Percentiles rank a stretch among this genome's conserved stretches.
These are phyloP conservation scores for Dromococcyx pavoninus DNA, from an alignment of 2,797 vertebrate genomes.

Conservation along the genomic window DNA sequence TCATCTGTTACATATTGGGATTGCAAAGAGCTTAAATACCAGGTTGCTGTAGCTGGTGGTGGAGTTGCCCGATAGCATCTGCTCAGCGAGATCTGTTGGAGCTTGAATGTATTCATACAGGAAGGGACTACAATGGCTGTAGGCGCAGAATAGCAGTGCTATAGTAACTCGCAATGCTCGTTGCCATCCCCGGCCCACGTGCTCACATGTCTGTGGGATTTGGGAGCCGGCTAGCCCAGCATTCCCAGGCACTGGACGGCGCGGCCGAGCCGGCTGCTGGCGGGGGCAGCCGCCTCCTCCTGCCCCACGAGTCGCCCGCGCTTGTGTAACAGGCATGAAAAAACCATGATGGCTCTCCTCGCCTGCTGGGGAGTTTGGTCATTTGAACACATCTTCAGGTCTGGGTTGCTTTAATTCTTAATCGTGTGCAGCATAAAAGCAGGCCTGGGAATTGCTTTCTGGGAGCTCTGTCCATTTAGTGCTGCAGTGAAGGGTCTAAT, in stretches of 20 bases:
- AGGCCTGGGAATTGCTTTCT: constrained; percentile 22
- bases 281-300: not conserved
- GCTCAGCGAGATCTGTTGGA: constrained; percentile 55
- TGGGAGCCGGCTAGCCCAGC: not conserved
- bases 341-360: not conserved
- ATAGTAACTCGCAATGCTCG: constrained; percentile 56
- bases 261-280: rapidly evolving
- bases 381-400: constrained; percentile 20
- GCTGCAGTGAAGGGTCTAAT: not conserved
- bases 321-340: constrained; percentile 32
- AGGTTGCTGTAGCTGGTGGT: constrained; percentile 53
- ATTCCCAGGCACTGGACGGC: not conserved
- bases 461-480: constrained; percentile 46
- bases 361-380: not conserved
- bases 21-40: constrained; percentile 61
- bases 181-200: constrained; percentile 13
- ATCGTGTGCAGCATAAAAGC: not conserved
- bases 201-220: constrained; percentile 16
- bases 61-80: constrained; percentile 54
- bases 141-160: constrained; percentile 57
- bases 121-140: constrained; percentile 62
- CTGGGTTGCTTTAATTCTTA: constrained; percentile 58
- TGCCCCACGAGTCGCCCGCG: rapidly evolving
- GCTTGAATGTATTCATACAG: constrained; percentile 52
- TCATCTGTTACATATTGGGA: constrained; percentile 51